Conservation (phyloP, 2,797 vertebrate species). For the Aselliscus stoliczkanus region DNA sequence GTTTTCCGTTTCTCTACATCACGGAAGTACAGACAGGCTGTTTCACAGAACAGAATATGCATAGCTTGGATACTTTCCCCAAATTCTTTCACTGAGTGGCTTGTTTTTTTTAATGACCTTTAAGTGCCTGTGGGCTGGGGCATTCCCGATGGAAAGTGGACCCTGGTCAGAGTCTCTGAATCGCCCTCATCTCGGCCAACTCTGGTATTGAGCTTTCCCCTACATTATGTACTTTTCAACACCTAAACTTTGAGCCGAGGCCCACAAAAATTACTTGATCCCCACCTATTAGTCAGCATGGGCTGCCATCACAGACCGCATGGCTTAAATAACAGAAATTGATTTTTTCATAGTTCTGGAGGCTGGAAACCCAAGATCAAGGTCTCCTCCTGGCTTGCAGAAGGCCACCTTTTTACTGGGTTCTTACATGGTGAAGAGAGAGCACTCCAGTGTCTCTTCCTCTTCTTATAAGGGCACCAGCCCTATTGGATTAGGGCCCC, state of each 20-base stretch:
- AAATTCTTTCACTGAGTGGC: constrained; percentile 52
- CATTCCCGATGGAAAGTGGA: background rate
- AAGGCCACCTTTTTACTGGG: background rate
- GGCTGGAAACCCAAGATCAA: background rate
- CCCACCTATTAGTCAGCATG: background rate
- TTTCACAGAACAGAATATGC: background rate
- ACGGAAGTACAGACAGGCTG: background rate
- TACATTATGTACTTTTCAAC: background rate
- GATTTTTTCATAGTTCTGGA: background rate
- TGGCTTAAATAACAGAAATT: background rate
- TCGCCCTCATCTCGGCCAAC: background rate
- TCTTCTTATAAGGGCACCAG: background rate
- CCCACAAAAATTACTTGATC: background rate
- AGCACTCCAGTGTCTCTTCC: background rate
- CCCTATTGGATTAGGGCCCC: background rate
- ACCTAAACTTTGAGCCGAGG: background rate
- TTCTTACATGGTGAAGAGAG: background rate
- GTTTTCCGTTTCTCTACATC: background rate
- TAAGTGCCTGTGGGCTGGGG: background rate
- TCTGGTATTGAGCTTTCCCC: background rate
- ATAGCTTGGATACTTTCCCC: constrained; percentile 53
- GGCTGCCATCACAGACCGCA: background rate
- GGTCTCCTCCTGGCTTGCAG: background rate
- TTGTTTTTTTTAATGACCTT: constrained; percentile 40
- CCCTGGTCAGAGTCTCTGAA: background rate